Conservation (phyloP, 2,888 invertebrate genomes). For the Pyrrhia umbra region DNA sequence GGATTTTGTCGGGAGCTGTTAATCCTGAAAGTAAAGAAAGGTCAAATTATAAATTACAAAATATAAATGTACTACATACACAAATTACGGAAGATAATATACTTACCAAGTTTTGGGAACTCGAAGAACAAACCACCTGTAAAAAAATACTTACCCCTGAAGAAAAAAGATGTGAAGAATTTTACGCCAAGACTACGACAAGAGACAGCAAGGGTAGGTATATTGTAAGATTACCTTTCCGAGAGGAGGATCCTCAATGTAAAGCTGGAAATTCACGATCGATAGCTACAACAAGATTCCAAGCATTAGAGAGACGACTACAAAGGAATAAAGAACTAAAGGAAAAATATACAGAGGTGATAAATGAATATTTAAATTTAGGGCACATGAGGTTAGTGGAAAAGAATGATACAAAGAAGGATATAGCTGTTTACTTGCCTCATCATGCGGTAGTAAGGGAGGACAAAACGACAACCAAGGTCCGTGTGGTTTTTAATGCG, state of each 20-base stretch:
- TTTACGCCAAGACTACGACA: conserved; percentile 1
- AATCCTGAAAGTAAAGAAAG: too few relatives aligned
- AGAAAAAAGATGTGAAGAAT: conserved; percentile 34
- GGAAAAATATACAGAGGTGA: conserved; percentile 45
- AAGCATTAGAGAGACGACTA: background rate
- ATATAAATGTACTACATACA: conserved; percentile 4
- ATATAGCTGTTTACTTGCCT: background rate
- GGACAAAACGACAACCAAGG: too few relatives aligned
- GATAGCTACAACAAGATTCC: conserved; percentile 33
- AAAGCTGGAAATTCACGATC: conserved; percentile 2
- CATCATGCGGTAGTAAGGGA: too few relatives aligned
- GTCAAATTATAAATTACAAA: too few relatives aligned
- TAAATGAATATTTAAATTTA: conserved; percentile 51
- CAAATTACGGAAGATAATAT: conserved; percentile 25
- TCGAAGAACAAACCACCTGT: too few relatives aligned
- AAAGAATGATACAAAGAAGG: background rate
- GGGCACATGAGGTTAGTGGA: conserved; percentile 39
- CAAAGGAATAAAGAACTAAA: conserved; percentile 34
- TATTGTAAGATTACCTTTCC: conserved; percentile 13
- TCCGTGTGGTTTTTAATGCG: too few relatives aligned
- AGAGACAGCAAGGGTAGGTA: conserved; percentile 18
- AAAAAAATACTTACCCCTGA: conserved; percentile 34
- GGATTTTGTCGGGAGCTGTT: too few relatives aligned
- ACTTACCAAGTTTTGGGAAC: background rate
- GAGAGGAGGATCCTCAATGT: conserved; percentile 13